Evolutionary conservation across 2,797 vertebrate genomes (phyloP).

Genomic region (Hydrolagus colliei): DNA sequence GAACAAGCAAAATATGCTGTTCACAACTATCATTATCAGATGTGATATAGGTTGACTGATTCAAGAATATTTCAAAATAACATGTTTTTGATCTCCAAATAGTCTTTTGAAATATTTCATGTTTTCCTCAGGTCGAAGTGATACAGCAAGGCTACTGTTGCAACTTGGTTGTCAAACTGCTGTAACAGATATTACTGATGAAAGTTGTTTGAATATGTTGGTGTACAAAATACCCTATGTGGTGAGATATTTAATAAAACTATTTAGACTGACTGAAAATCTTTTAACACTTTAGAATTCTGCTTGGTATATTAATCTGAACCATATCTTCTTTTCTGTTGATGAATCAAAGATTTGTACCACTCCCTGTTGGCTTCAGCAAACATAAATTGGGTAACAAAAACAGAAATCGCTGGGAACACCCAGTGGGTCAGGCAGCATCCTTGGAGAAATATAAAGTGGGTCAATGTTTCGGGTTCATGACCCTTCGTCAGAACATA

Average conservation of each 20-base stretch:
- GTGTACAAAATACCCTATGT: not conserved
- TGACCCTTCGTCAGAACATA: too few species aligned
- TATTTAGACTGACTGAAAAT: not conserved
- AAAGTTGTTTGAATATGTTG: conserved; percentile 22
- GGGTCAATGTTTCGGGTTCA: too few species aligned
- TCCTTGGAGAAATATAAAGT: too few species aligned
- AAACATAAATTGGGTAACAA: too few species aligned
- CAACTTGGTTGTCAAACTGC: conserved; percentile 52
- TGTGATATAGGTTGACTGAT: not conserved
- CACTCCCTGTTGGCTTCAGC: too few species aligned
- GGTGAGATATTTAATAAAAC: conserved; percentile 18
- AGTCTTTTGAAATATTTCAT: not conserved
- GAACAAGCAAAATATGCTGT: not conserved
- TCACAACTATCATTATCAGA: too few species aligned
- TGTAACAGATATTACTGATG: not conserved
- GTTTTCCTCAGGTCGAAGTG: conserved; percentile 47
- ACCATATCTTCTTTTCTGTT: not conserved
- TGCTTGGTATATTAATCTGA: not conserved
- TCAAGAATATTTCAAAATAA: not conserved
- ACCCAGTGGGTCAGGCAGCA: too few species aligned
- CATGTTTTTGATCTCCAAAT: not conserved
- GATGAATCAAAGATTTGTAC: too few species aligned
- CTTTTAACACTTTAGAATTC: too few species aligned
- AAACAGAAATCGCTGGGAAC: too few species aligned
- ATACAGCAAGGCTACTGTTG: conserved; percentile 47